phyloP scores from a whole-genome alignment of 2,888 invertebrate species.

The Thereva unica region DNA sequence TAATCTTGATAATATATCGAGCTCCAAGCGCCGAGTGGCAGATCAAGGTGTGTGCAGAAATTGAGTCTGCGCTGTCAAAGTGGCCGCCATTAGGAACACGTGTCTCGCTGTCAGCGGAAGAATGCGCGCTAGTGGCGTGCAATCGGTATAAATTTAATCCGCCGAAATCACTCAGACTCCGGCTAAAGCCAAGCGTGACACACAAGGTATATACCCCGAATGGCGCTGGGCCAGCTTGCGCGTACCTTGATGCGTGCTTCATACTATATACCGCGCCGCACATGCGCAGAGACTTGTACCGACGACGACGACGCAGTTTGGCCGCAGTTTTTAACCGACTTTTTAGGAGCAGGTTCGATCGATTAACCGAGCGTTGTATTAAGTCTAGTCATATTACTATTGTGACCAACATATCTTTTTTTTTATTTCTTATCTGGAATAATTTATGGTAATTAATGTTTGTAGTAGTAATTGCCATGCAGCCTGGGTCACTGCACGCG shows the following conservation, averaged over 20 bases:
- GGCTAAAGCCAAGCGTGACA: no score
- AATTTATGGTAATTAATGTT: slow-evolving; percentile 5
- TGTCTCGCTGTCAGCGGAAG: slow-evolving; percentile 14
- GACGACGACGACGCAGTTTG: no score
- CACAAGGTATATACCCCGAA: no score
- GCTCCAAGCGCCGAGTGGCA: slow-evolving; percentile 19
- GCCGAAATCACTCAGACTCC: no score
- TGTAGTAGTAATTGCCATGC: slow-evolving; percentile 17
- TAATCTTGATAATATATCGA: slow-evolving; percentile 13
- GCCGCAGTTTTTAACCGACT: no score
- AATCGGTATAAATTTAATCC: not conserved
- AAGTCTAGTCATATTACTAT: not conserved
- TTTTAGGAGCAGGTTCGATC: no score
- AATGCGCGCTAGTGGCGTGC: slow-evolving; percentile 10
- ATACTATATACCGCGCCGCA: no score
- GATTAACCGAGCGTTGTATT: no score
- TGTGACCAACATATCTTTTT: not conserved
- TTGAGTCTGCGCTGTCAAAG: slow-evolving; percentile 10
- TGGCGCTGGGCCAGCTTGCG: no score
- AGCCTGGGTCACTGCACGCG: slow-evolving; percentile 22
- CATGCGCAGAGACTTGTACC: no score
- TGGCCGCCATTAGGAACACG: slow-evolving; percentile 16
- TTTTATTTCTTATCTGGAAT: not conserved
- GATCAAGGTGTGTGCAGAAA: slow-evolving; percentile 27
- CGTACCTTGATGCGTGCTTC: no score